Evolutionary conservation across 2,113 vertebrate genomes (phyloP).

Genomic region (Larimichthys crocea): DNA sequence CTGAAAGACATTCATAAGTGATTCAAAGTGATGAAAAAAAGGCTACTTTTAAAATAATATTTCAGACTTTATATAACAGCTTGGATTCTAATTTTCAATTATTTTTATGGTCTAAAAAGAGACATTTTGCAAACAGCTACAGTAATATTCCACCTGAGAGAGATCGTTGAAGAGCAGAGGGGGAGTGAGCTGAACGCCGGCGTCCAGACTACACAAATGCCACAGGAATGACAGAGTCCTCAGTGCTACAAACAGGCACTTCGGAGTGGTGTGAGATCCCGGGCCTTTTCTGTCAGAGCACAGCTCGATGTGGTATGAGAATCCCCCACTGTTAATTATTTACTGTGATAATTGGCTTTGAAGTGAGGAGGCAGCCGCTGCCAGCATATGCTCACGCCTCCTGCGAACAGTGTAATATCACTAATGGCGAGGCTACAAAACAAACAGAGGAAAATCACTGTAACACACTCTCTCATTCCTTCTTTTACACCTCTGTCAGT

Average conservation of each 20-base stretch:
- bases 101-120: slow-evolving; percentile 20
- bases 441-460: slow-evolving; percentile 53
- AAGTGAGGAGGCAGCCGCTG: slow-evolving; percentile 66
- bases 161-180: slow-evolving; percentile 6
- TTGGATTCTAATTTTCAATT: neutral
- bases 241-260: slow-evolving; percentile 26
- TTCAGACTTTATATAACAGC: neutral
- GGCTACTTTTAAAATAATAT: slow-evolving; percentile 22
- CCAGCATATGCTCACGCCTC: slow-evolving; percentile 60
- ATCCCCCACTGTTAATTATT: slow-evolving; percentile 76
- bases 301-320: slow-evolving; percentile 59
- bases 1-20: slow-evolving; percentile 3
- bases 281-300: slow-evolving; percentile 42
- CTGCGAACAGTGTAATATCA: slow-evolving; percentile 61
- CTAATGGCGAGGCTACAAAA: slow-evolving; percentile 54
- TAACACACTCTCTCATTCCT: slow-evolving; percentile 12
- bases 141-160: slow-evolving; percentile 42
- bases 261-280: slow-evolving; percentile 43
- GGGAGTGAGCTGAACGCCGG: slow-evolving; percentile 33
- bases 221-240: slow-evolving; percentile 8
- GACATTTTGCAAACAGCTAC: slow-evolving; percentile 28
- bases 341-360: slow-evolving; percentile 77
- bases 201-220: slow-evolving; percentile 21
- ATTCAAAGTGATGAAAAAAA: neutral
- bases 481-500: slow-evolving; percentile 25